Conservation (phyloP, 2,113 vertebrate species). For the Colossoma macropomum region DNA sequence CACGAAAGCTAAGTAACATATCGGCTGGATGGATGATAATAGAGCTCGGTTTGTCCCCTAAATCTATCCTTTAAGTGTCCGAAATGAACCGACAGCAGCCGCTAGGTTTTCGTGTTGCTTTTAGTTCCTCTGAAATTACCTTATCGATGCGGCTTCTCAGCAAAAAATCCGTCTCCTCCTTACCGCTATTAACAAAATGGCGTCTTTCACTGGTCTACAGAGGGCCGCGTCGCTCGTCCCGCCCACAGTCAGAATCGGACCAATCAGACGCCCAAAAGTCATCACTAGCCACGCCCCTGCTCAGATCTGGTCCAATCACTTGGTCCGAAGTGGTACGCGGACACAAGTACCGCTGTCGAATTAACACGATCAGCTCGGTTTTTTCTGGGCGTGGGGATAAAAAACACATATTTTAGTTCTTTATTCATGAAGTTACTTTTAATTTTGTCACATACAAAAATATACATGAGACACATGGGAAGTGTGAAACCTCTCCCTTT, state of each 20-base stretch:
- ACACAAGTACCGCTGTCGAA: not conserved
- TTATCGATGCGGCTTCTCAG: conserved; percentile 56
- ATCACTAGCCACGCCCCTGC: conserved; percentile 26
- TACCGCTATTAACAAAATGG: conserved; percentile 72
- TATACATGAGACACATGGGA: no score
- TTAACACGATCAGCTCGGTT: not conserved
- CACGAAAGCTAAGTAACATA: not conserved
- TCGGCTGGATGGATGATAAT: not conserved
- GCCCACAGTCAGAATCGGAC: conserved; percentile 34
- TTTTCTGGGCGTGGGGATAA: conserved; percentile 5
- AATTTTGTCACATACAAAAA: no score
- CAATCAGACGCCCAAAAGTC: conserved; percentile 46
- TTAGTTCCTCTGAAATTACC: conserved; percentile 47
- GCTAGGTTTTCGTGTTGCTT: not conserved
- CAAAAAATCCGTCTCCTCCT: conserved; percentile 57
- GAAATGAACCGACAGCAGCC: not conserved
- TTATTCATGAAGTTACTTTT: not conserved
- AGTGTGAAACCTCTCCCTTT: not conserved
- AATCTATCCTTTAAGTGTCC: not conserved
- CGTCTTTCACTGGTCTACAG: conserved; percentile 62
- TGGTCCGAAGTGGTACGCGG: not conserved
- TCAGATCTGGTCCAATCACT: conserved; percentile 37
- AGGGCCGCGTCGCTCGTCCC: conserved; percentile 59
- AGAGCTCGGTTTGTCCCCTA: not conserved
- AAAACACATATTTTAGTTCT: not conserved